Base-by-base conservation (phyloP, 2,888 invertebrate species). In the Netelia melanura region DNA sequence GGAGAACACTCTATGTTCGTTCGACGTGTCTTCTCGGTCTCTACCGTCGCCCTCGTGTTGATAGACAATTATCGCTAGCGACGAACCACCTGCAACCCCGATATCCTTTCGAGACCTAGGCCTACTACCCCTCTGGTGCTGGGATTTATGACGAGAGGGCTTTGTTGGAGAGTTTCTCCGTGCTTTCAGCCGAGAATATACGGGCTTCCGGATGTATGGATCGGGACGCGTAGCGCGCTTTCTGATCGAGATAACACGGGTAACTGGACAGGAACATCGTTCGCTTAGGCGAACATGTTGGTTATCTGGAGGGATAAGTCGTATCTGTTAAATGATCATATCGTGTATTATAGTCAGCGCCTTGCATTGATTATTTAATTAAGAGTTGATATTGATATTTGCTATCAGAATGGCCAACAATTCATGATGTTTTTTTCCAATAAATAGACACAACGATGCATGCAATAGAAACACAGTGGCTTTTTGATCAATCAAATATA, bases 21-120 rank as follows among this genome's bases (percentile, higher is more conserved):
- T 48, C 54, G 65, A 65, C 58, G 56, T 76, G 56, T 76, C 23
- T 67, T 62, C 61, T 38, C 71, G 17, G 52, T 70, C 54, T 62
- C 52, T 79, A 10, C 38, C 43, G 25, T 56, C 30, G 21, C 58
- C 65, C 38, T 67, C 74, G 48, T 30, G 76, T 67, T 75, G 74
- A 67, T 58, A 67, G 68, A 75, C 68, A 81, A 75, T 81, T 75
- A 68, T 68, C 74, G 68, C 61, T 62, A 52, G 67, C 25, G 67
- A 21, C 67, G 30, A 75, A 61, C 56, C 67, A 74, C 68, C 75
- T 81, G 74, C 81, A 81, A 25, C 68, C 62, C 61, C 23, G 48
- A 75, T 74, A 62, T 68, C 48, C n/a, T 5, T 70, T 52, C 52
- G 30, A 23, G 64, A 56, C 43, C 54, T 21, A 65, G 44, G 10